Base-by-base conservation (phyloP, 2,888 invertebrate genomes). In the Graphium colonna region DNA sequence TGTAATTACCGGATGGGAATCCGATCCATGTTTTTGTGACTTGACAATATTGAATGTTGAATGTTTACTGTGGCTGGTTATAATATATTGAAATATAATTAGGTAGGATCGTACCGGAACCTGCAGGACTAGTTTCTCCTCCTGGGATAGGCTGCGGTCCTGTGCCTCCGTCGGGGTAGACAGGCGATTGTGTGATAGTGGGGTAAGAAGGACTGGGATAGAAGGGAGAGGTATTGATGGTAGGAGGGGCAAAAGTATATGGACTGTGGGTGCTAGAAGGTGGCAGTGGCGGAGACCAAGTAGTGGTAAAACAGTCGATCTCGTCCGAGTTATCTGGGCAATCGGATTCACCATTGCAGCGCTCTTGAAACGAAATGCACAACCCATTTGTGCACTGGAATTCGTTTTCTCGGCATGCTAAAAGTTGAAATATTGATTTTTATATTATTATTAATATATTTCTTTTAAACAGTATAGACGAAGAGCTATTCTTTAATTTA, bases 241-340 rank as follows among this genome's bases (percentile, higher is more conserved):
- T 45, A 13, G 15, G 43, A 40, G 56, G 12, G 52, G 47, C 26
- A 43, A 47, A 18, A 31, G 15, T 1, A 46, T 54, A 12, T 1
- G n/a, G 44, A 12, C 46, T 15, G 18, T 17, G 18, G 12, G 49
- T 50, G 12, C 59, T 48, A 45, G 56, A 54, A 1, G 13, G 38
- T 1, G 36, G 33, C 10, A 8, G 17, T 12, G 52, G 48, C 10
- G 54, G 41, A 1, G 60, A 50, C 48, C 58, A 56, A 4, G 54
- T 53, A 0, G 60, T 58, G 1, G 54, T 52, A 7, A 48, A 67
- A 69, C 95, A 95, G 60, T 90, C 81, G 15, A 65, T 64, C 74
- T 96, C 96, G 70, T 96, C 96, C 16, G 92, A 91, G 3, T 91
- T 91, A 67, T 94, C 93, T 4, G 79, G 71, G 67, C 96, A 96